Conservation (phyloP, 2,797 vertebrate genomes). For the Phrynocephalus forsythii region DNA sequence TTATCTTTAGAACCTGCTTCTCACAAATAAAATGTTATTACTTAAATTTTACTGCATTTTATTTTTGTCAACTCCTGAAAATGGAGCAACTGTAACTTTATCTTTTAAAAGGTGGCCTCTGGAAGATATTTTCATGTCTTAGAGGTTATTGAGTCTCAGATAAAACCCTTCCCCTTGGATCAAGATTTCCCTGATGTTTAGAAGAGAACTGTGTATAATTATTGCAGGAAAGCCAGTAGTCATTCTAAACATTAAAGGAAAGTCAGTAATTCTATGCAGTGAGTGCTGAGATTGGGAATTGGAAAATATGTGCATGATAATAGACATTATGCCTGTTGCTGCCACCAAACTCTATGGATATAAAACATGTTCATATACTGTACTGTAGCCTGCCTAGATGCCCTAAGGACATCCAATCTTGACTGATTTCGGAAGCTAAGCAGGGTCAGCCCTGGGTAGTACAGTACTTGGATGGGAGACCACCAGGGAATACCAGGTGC, state of each 20-base stretch:
- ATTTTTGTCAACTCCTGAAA: neutral
- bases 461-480: no score
- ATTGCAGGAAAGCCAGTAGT: no score
- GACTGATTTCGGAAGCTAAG: no score
- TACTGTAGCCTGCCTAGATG: no score
- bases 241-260: no score
- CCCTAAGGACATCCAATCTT: no score
- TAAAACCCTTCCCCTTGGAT: neutral
- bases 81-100: neutral
- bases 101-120: neutral
- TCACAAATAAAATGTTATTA: conserved; percentile 1
- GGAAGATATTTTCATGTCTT: neutral
- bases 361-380: neutral
- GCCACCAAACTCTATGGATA: neutral
- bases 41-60: neutral
- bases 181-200: neutral
- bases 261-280: neutral
- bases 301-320: neutral
- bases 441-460: no score
- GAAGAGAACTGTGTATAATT: neutral
- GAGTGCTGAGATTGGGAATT: neutral
- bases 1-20: neutral
- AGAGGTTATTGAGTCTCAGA: neutral
- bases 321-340: neutral
- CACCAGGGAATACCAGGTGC: no score